These are phyloP conservation scores for Noctua fimbriata DNA, from an alignment of 2,888 invertebrate genomes.

Conservation along the genomic window DNA sequence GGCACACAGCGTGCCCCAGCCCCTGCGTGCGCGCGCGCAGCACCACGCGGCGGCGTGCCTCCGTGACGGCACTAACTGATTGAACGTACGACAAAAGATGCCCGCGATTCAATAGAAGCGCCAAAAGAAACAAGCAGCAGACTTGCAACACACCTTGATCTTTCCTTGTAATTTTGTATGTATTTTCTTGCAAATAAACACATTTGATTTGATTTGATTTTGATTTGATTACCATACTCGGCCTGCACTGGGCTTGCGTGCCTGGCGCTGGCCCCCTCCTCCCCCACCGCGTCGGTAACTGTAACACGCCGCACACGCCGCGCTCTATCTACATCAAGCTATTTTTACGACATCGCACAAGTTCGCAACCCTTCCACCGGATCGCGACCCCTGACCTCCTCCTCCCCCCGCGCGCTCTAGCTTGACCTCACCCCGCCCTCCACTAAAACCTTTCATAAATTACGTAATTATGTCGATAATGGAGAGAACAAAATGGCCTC, in stretches of 20 bases:
- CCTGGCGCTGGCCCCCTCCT: neutral
- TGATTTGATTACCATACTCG: too few species aligned
- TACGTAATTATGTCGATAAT: slow-evolving; percentile 68
- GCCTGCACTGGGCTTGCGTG: neutral
- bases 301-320: neutral
- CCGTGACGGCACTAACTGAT: neutral
- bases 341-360: slow-evolving; percentile 48
- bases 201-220: too few species aligned
- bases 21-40: neutral
- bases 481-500: slow-evolving; percentile 59
- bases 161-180: too few species aligned
- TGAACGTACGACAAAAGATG: neutral
- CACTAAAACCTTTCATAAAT: slow-evolving; percentile 59
- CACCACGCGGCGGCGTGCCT: neutral
- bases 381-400: neutral
- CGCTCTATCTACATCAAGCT: slow-evolving; percentile 21
- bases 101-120: neutral
- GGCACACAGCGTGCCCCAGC: neutral
- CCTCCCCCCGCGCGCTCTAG: neutral
- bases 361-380: slow-evolving; percentile 51
- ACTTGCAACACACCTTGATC: too few species aligned
- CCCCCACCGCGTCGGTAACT: neutral
- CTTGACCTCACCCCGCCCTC: slow-evolving; percentile 16
- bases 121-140: neutral
- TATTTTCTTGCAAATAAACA: too few species aligned